Conservation (phyloP, 2,888 invertebrate genomes). For the Kryphioiulus occultus region DNA sequence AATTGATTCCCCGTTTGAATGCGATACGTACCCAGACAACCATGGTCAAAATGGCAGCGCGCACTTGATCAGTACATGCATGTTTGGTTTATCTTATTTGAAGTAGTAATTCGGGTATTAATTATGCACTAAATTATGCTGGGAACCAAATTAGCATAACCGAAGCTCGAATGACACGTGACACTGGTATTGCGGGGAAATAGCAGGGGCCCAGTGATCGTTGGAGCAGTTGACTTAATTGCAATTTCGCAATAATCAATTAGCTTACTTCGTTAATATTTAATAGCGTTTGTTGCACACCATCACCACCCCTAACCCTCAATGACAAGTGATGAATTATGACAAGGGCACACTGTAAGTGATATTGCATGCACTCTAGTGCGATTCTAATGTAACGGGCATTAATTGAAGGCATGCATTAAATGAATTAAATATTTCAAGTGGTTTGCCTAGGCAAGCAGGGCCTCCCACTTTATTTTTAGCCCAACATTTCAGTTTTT, state of each 20-base stretch:
- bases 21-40: neutral
- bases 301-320: neutral
- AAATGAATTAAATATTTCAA: conserved; percentile 26
- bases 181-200: neutral
- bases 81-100: neutral
- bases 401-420: neutral
- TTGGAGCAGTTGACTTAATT: neutral
- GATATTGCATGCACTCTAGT: neutral
- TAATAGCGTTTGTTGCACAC: neutral
- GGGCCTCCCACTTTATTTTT: neutral
- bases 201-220: neutral
- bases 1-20: neutral
- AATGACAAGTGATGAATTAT: neutral
- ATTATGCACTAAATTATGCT: neutral
- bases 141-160: neutral
- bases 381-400: neutral
- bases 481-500: neutral
- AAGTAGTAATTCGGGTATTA: neutral
- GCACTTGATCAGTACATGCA: neutral
- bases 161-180: neutral
- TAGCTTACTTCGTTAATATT: neutral
- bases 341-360: neutral
- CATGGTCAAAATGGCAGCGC: neutral
- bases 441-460: neutral
- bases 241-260: neutral